Evolutionary conservation across 2,797 vertebrate species (phyloP).

Genomic region (Champsocephalus esox): DNA sequence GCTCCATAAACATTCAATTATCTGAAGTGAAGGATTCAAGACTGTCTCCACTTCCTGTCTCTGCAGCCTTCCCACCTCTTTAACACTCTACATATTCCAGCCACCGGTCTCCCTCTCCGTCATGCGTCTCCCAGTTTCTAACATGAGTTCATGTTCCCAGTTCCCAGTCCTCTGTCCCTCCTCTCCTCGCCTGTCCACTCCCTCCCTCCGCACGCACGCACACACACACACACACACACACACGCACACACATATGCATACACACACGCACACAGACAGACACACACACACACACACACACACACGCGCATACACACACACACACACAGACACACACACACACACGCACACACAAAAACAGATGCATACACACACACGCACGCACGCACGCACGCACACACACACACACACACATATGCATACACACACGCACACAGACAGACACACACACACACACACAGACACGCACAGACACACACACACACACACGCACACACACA

Average conservation of each 20-base stretch:
- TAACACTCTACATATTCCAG: constrained; percentile 27
- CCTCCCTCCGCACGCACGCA: no score
- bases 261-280: no score
- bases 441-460: no score
- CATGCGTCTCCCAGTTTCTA: constrained; percentile 23
- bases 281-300: constrained; percentile 11
- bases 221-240: constrained; percentile 1
- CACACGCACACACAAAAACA: no score
- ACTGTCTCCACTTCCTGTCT: neutral
- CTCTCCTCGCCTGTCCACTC: constrained; percentile 36
- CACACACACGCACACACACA: constrained; percentile 6
- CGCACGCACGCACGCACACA: no score
- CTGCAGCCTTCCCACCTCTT: neutral
- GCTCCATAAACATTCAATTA: neutral
- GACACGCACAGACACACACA: no score
- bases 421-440: no score
- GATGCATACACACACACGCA: no score
- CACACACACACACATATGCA: no score
- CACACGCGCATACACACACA: no score
- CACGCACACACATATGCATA: no score
- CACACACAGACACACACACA: no score
- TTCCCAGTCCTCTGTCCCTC: constrained; percentile 25
- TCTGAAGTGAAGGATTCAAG: neutral
- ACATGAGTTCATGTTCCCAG: constrained; percentile 40
- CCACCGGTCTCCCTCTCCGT: constrained; percentile 1